Evolutionary conservation across 2,797 vertebrate species (phyloP).

Genomic region (Pseudomugil gertrudae): DNA sequence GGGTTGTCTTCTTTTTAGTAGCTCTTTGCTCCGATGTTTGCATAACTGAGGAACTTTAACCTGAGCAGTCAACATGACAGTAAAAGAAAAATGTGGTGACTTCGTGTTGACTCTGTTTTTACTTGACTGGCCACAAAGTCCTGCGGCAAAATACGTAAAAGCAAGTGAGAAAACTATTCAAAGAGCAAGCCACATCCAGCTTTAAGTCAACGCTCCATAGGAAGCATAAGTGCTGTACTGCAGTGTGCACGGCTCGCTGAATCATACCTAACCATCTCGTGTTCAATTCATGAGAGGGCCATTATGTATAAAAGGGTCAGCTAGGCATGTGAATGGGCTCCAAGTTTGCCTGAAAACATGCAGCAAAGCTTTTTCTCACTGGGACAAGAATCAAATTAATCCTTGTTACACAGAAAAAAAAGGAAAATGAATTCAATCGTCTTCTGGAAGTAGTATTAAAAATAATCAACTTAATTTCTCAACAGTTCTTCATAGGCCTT

Average conservation of each 20-base stretch:
- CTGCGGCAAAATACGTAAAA: constrained; percentile 15
- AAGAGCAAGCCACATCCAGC: constrained; percentile 20
- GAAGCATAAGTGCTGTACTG: constrained; percentile 48
- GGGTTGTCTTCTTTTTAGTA: background rate
- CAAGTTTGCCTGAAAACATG: constrained; percentile 43
- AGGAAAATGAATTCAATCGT: constrained; percentile 12
- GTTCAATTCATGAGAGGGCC: constrained; percentile 71
- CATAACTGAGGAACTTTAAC: constrained; percentile 2
- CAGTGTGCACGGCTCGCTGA: constrained; percentile 49
- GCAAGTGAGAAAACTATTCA: constrained; percentile 26
- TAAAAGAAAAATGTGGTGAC: constrained; percentile 13
- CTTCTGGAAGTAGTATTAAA: constrained; percentile 30
- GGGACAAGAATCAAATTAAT: constrained; percentile 20
- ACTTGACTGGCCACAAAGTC: constrained; percentile 29
- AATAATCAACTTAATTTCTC: constrained; percentile 11
- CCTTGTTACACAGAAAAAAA: constrained; percentile 19
- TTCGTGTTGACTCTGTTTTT: constrained; percentile 24
- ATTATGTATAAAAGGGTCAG: constrained; percentile 70
- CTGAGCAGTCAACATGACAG: background rate
- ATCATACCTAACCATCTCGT: constrained; percentile 62
- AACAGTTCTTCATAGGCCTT: constrained; percentile 29
- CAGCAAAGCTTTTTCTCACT: constrained; percentile 39
- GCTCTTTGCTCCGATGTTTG: background rate
- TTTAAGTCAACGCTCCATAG: constrained; percentile 33
- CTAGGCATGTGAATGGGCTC: constrained; percentile 55